Percentiles rank a stretch among this genome's conserved stretches.
Evolutionary conservation across 2,888 invertebrate species (phyloP).

Genomic region (Dasysyrphus tricinctus): DNA sequence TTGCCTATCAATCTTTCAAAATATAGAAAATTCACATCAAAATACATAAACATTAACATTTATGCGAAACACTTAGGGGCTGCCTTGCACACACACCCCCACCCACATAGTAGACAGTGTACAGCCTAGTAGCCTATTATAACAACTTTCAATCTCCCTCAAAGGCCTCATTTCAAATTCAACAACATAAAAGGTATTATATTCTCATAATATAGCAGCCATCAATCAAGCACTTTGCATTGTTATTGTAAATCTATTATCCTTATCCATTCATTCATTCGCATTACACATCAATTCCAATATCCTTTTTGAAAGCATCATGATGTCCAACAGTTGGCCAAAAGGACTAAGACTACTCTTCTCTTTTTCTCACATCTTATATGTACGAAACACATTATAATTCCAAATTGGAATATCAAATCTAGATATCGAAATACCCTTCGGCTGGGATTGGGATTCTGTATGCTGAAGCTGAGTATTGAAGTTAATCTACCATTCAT

Average conservation of each 20-base stretch:
- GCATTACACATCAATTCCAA: slow-evolving; percentile 12
- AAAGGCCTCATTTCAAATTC: slow-evolving; percentile 6
- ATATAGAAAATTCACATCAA: too few species aligned
- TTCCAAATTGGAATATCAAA: slow-evolving; percentile 9
- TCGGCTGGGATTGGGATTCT: slow-evolving; percentile 3
- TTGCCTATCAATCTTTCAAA: too few species aligned
- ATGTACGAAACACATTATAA: not conserved
- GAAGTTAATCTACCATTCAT: slow-evolving; percentile 40
- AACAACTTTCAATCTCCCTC: not conserved
- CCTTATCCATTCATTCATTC: slow-evolving; percentile 11
- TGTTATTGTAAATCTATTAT: slow-evolving; percentile 22
- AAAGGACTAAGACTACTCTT: not conserved
- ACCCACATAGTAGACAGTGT: too few species aligned
- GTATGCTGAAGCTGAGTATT: not conserved
- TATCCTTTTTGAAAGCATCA: slow-evolving; percentile 5
- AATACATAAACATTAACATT: too few species aligned
- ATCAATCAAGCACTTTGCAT: slow-evolving; percentile 15
- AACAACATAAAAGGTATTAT: not conserved
- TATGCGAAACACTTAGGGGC: too few species aligned
- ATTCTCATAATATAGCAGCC: not conserved
- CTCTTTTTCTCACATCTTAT: not conserved
- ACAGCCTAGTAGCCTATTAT: not conserved
- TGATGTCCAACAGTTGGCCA: slow-evolving; percentile 19
- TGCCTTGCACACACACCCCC: not conserved
- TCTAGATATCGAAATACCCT: not conserved